phyloP scores from a whole-genome alignment of 1,140 invertebrate species.

The Zaprionus ghesquierei region DNA sequence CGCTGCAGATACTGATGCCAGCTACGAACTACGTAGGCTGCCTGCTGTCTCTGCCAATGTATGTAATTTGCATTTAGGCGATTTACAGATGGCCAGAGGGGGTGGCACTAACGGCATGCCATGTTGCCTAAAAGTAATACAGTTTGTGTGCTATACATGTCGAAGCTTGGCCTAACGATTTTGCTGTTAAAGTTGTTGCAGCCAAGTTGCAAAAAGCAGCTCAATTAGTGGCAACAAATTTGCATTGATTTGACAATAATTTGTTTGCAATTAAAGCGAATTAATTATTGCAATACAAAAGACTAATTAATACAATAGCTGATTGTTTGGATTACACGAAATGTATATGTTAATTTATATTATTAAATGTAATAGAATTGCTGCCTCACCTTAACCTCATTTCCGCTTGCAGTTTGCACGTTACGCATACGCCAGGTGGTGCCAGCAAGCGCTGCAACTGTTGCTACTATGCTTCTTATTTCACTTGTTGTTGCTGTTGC shows the following conservation, averaged over 20 bases:
- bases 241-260: neutral
- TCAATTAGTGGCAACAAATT: neutral
- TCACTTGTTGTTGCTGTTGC: neutral
- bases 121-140: conserved; percentile 60
- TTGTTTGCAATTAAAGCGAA: neutral
- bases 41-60: conserved; percentile 7
- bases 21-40: neutral
- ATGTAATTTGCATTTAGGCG: conserved; percentile 41
- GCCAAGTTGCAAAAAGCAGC: neutral
- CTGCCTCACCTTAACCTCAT: conserved; percentile 24
- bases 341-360: neutral
- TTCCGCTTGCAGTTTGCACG: conserved; percentile 16
- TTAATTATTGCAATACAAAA: neutral
- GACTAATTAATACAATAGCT: neutral
- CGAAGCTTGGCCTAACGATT: no score
- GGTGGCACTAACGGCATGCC: conserved; percentile 3
- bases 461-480: conserved; percentile 8
- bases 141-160: conserved; percentile 60
- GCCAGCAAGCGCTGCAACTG: neutral
- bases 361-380: neutral
- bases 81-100: neutral
- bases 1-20: conserved; percentile 2
- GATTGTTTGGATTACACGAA: neutral
- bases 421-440: conserved; percentile 43
- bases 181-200: neutral